These are phyloP conservation scores for Catocala sponsa DNA, from an alignment of 2,888 invertebrate genomes.

Conservation along the genomic window DNA sequence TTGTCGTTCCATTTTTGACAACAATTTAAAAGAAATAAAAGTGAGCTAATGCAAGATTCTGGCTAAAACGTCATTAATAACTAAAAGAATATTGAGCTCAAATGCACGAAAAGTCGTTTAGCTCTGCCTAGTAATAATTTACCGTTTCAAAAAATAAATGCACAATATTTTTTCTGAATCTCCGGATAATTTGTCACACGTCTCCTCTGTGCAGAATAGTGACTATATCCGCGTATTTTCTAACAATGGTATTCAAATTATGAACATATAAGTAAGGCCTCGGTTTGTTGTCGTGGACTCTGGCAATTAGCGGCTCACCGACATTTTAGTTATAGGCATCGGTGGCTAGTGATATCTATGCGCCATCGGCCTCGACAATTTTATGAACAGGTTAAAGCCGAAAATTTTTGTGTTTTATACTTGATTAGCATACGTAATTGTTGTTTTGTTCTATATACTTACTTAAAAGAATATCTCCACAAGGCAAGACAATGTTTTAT, in stretches of 20 bases:
- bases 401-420: slow-evolving; percentile 2
- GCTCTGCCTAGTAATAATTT: not conserved
- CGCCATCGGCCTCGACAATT: slow-evolving; percentile 25
- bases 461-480: too few species aligned
- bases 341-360: slow-evolving; percentile 19
- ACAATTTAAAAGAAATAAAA: too few species aligned
- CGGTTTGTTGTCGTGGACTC: slow-evolving; percentile 19
- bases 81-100: too few species aligned
- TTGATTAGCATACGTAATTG: not conserved
- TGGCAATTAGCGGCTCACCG: slow-evolving; percentile 34
- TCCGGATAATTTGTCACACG: not conserved
- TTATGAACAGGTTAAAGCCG: slow-evolving; percentile 8
- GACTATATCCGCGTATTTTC: slow-evolving; percentile 23
- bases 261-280: slow-evolving; percentile 23
- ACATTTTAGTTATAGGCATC: slow-evolving; percentile 28
- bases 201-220: slow-evolving; percentile 14
- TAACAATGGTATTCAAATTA: slow-evolving; percentile 27
- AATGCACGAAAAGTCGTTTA: too few species aligned
- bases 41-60: too few species aligned
- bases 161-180: slow-evolving; percentile 1
- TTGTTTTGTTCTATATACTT: not conserved
- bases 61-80: too few species aligned
- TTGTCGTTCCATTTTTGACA: too few species aligned
- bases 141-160: slow-evolving; percentile 1
- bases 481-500: too few species aligned